Conservation (phyloP, 2,797 vertebrate species). For the Lagocephalus sceleratus region DNA sequence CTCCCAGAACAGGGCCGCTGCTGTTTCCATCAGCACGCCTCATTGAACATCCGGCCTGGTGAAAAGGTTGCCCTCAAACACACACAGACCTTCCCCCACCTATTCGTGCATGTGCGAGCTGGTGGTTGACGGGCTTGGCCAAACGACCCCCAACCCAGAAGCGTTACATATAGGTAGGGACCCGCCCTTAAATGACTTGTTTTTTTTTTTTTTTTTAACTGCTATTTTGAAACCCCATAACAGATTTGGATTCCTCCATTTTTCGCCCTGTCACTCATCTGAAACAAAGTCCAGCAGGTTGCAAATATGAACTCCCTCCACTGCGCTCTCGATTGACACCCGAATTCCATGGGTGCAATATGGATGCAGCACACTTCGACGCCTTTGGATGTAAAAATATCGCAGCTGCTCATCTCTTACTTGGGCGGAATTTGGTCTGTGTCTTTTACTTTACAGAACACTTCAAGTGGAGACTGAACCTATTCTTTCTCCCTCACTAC, state of each 20-base stretch:
- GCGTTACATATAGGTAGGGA: constrained; percentile 17
- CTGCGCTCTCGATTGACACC: constrained; percentile 13
- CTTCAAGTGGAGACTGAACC: constrained; percentile 39
- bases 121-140: constrained; percentile 15
- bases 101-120: constrained; percentile 6
- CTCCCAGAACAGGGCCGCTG: constrained; percentile 36
- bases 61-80: constrained; percentile 34
- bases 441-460: constrained; percentile 37
- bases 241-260: constrained; percentile 21
- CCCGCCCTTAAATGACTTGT: not conserved
- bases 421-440: constrained; percentile 17
- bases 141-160: constrained; percentile 14
- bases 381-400: constrained; percentile 25
- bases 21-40: constrained; percentile 43
- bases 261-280: constrained; percentile 30
- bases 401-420: constrained; percentile 17
- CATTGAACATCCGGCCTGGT: constrained; percentile 33
- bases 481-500: constrained; percentile 39
- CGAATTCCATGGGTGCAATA: constrained; percentile 23
- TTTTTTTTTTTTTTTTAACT: constrained; percentile 20
- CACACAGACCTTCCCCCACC: constrained; percentile 5
- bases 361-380: constrained; percentile 9
- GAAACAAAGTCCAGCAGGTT: constrained; percentile 24
- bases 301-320: constrained; percentile 1
- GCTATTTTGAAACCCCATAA: constrained; percentile 18